Conservation (phyloP, 2,113 vertebrate genomes). For the Leucopternis melanops region DNA sequence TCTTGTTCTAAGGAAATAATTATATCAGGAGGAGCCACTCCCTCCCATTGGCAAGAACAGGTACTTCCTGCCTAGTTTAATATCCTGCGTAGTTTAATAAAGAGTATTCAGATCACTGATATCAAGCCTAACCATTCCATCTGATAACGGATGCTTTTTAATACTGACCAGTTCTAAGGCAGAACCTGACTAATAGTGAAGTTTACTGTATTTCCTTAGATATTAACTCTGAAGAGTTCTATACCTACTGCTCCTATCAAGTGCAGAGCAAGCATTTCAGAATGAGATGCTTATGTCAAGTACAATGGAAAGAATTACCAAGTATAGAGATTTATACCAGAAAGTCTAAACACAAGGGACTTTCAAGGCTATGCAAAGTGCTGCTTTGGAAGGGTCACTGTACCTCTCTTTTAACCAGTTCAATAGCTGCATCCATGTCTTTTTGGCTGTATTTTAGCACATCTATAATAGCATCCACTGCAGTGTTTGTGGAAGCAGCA, state of each 20-base stretch:
- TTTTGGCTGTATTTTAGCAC: constrained; percentile 88
- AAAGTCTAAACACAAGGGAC: neutral
- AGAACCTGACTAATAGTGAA: neutral
- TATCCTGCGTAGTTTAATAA: no score
- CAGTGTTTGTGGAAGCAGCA: neutral
- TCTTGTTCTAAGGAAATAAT: neutral
- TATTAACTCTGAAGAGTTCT: neutral
- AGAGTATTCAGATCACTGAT: neutral
- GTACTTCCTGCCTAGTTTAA: neutral
- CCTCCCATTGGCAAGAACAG: neutral
- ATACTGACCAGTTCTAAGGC: neutral
- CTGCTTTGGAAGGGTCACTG: neutral
- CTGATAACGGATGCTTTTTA: neutral
- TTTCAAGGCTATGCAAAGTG: neutral
- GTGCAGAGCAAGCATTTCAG: neutral
- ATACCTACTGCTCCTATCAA: neutral
- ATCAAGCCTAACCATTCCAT: neutral
- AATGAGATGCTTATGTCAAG: rapidly evolving
- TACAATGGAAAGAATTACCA: neutral
- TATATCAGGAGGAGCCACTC: neutral
- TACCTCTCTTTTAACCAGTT: constrained; percentile 69
- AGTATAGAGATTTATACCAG: neutral
- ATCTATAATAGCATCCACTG: constrained; percentile 82
- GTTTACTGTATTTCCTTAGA: neutral
- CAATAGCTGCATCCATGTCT: constrained; percentile 85